Evolutionary conservation across 2,113 vertebrate species (phyloP), one percentile per base, ranked within the genome.

Genomic region (Dunckerocampus dactyliophorus): DNA sequence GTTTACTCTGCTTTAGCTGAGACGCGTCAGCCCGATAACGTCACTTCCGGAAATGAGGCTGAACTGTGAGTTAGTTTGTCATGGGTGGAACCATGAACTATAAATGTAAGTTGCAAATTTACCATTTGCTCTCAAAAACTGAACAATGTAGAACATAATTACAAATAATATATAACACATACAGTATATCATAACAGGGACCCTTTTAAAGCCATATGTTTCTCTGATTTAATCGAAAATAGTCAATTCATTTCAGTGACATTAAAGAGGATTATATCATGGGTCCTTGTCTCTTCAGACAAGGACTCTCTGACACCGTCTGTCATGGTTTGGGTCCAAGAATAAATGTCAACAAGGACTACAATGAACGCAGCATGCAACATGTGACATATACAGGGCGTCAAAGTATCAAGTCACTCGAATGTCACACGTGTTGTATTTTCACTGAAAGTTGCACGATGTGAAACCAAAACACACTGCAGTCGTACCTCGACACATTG

Each of bases 301-400:
- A 56, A 37, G 54, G 54, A 17, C 54, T 42, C 34, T 21, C 34
- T 12, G n/a, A 21, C 13, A 21, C 54, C 34, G 20, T 42, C 12
- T 5, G 12, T 6, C 34, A 14, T 3, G 34, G 20, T 56, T 56
- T 42, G 54, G 13, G 54, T 20, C 12, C 4, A 34, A 8, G 34
- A 56, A 56, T 56, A 20, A 56, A 39, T 56, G 54, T 56, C 54
- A 56, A 56, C 54, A 56, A 19, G 31, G 28, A 54, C 17, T 37
- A 37, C 28, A 37, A 37, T n/a, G 31, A 34, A 16, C 20, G 31
- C 3, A 55, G 8, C n/a, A 13, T 20, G 16, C 17, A 10, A 19
- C 1, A 42, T 42, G 34, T 56, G 54, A 56, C 34, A 56, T 56
- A 42, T 56, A 56, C 54, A 13, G 4, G 31, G 9, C 12, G 31